Evolutionary conservation across 2,113 vertebrate genomes (phyloP).

Genomic region (Odocoileus hemionus): DNA sequence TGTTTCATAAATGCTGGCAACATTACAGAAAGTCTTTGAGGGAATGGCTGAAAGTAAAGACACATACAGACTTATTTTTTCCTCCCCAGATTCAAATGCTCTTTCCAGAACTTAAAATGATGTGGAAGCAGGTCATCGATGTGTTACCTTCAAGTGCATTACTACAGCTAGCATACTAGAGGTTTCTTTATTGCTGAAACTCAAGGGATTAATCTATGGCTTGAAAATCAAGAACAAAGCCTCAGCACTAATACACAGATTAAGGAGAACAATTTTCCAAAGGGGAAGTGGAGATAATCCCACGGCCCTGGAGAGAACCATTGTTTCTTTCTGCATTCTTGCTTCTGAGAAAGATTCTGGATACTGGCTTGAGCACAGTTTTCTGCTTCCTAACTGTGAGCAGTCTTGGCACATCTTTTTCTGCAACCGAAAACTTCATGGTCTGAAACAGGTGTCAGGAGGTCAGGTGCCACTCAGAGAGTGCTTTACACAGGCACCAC

Average conservation of each 20-base stretch:
- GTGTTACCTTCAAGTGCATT: constrained; percentile 35
- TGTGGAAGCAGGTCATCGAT: fast-evolving
- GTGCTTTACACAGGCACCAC: not conserved
- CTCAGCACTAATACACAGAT: constrained; percentile 31
- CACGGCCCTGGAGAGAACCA: not conserved
- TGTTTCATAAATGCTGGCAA: not conserved
- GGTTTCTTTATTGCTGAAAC: constrained; percentile 62
- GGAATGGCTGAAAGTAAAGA: not conserved
- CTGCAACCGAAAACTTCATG: not conserved
- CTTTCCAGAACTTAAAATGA: not conserved
- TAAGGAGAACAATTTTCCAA: constrained; percentile 58
- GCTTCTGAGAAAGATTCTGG: not conserved
- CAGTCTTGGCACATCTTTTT: fast-evolving
- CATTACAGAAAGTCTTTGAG: not conserved
- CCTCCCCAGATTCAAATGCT: not conserved
- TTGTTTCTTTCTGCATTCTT: not conserved
- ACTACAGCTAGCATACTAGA: constrained; percentile 38
- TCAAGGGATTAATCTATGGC: constrained; percentile 37
- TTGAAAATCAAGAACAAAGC: constrained; percentile 70
- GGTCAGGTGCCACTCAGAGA: not conserved
- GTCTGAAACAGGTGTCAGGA: not conserved
- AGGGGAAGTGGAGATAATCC: constrained; percentile 33
- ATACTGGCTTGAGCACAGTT: fast-evolving
- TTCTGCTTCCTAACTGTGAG: not conserved
- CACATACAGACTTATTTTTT: not conserved